Conservation (phyloP, 2,888 invertebrate species). For the Salticus scenicus region DNA sequence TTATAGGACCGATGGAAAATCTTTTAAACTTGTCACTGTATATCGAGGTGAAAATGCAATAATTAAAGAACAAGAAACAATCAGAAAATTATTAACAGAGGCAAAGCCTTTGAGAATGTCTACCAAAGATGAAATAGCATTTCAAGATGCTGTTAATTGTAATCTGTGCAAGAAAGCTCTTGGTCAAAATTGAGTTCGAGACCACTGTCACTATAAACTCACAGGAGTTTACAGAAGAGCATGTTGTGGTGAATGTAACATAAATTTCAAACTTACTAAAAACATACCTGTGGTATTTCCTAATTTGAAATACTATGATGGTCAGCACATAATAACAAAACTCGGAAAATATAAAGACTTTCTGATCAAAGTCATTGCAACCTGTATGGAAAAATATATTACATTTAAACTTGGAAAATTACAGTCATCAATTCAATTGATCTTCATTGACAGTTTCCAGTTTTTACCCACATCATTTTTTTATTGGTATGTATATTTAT, state of each 20-base stretch:
- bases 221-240: not conserved
- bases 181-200: not conserved
- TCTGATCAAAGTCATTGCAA: not conserved
- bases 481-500: no score
- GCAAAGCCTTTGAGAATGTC: not conserved
- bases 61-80: not conserved
- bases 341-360: not conserved
- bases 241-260: not conserved
- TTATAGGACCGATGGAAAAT: slow-evolving; percentile 11
- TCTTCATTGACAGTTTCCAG: slow-evolving; percentile 20
- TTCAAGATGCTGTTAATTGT: not conserved
- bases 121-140: not conserved
- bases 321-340: not conserved
- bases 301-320: slow-evolving; percentile 19
- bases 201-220: slow-evolving; percentile 4
- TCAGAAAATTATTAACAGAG: not conserved
- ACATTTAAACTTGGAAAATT: not conserved
- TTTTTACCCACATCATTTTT: slow-evolving; percentile 13
- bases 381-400: slow-evolving; percentile 1
- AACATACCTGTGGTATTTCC: not conserved
- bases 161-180: not conserved
- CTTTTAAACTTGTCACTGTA: not conserved
- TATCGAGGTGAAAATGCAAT: not conserved
- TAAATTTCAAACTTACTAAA: not conserved
- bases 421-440: not conserved